Evolutionary conservation across 2,113 vertebrate genomes (phyloP).

Genomic region (Lepus americanus): DNA sequence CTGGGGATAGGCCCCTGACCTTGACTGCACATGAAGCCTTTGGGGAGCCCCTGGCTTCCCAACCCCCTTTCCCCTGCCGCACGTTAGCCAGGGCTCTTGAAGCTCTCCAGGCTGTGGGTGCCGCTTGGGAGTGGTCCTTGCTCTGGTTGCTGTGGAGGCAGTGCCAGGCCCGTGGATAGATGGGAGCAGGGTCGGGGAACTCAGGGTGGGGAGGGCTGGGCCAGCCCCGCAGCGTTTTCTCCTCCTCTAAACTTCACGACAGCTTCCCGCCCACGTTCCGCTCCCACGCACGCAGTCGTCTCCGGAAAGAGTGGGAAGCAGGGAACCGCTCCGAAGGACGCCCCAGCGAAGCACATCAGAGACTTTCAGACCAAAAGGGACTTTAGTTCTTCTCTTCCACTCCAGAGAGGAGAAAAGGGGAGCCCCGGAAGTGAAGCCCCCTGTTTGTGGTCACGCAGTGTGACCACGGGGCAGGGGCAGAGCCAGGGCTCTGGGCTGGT

Average conservation of each 20-base stretch:
- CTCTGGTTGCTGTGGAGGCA: not conserved
- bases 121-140: not conserved
- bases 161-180: not conserved
- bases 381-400: slow-evolving; percentile 15
- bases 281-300: slow-evolving; percentile 69
- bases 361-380: slow-evolving; percentile 60
- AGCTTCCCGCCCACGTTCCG: slow-evolving; percentile 68
- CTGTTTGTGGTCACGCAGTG: not conserved
- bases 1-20: not conserved
- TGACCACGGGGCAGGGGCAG: not conserved
- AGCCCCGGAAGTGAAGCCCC: not conserved
- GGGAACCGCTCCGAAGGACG: slow-evolving; percentile 60
- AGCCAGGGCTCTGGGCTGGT: not conserved
- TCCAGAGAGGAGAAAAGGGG: slow-evolving; percentile 44
- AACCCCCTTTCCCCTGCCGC: not conserved
- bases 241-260: slow-evolving; percentile 57
- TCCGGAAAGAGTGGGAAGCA: slow-evolving; percentile 81
- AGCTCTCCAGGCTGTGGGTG: not conserved
- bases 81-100: not conserved
- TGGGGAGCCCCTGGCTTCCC: not conserved
- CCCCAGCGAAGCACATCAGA: slow-evolving; percentile 49
- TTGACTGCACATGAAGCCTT: not conserved
- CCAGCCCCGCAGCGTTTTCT: not conserved
- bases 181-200: not conserved
- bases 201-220: not conserved